These are phyloP conservation scores for Neuroscelio doddi DNA, from an alignment of 2,888 invertebrate species.

Conservation along the genomic window DNA sequence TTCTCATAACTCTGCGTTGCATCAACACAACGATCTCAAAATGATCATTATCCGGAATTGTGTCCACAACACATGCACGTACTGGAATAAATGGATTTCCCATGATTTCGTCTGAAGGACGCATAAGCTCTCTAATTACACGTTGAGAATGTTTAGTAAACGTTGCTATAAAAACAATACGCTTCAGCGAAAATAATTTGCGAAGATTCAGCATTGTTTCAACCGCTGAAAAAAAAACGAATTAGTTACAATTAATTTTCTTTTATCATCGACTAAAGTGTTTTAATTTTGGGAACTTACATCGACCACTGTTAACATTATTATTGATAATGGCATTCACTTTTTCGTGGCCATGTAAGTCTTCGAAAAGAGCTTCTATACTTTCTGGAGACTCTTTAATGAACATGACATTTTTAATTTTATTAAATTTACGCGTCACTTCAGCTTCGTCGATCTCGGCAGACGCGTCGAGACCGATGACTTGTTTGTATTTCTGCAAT, in stretches of 20 bases:
- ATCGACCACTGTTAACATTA: slow-evolving; percentile 50
- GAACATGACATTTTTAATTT: slow-evolving; percentile 64
- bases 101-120: slow-evolving; percentile 56
- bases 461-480: slow-evolving; percentile 65
- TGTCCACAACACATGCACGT: slow-evolving; percentile 65
- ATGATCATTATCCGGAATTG: slow-evolving; percentile 59
- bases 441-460: slow-evolving; percentile 69
- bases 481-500: slow-evolving; percentile 50
- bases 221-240: slow-evolving; percentile 53
- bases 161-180: slow-evolving; percentile 66
- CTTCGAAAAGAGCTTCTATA: slow-evolving; percentile 54
- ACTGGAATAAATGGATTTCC: slow-evolving; percentile 67
- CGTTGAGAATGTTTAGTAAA: slow-evolving; percentile 66
- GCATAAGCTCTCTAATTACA: slow-evolving; percentile 64
- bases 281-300: slow-evolving; percentile 15
- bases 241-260: neutral
- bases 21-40: slow-evolving; percentile 67
- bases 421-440: slow-evolving; percentile 63
- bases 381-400: slow-evolving; percentile 61
- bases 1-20: slow-evolving; percentile 61
- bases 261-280: too few relatives aligned
- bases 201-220: slow-evolving; percentile 64
- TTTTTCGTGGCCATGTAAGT: slow-evolving; percentile 55
- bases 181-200: slow-evolving; percentile 58
- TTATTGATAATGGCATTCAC: slow-evolving; percentile 63